phyloP scores from a whole-genome alignment of 2,113 vertebrate genomes.

The Pelobates fuscus region DNA sequence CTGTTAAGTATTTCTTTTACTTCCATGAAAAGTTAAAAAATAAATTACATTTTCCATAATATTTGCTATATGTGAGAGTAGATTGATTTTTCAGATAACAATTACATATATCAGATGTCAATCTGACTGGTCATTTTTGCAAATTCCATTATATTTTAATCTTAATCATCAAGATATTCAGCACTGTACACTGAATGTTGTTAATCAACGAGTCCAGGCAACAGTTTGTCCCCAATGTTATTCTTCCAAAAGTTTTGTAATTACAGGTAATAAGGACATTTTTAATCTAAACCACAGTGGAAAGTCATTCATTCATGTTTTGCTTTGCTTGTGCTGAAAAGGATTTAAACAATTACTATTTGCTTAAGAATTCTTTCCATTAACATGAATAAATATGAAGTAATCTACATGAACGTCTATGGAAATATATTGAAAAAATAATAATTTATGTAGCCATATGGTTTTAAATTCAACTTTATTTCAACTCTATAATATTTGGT shows the following conservation, averaged over 20 bases:
- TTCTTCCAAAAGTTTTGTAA: background rate
- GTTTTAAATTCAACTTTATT: no score
- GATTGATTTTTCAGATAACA: no score
- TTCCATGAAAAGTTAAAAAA: no score
- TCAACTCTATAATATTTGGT: no score
- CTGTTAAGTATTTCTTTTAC: no score
- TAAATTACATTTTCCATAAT: no score
- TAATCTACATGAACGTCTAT: background rate
- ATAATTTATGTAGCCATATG: no score
- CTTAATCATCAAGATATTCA: background rate
- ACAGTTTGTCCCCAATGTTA: background rate
- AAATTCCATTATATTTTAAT: background rate
- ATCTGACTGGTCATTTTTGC: background rate
- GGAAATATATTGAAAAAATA: no score
- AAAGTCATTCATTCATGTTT: background rate
- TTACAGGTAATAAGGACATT: conserved; percentile 1
- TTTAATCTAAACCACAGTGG: background rate
- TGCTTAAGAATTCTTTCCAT: background rate
- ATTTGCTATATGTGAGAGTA: no score
- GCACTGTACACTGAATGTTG: background rate
- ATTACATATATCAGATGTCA: background rate
- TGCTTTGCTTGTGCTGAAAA: background rate
- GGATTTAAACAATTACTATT: background rate
- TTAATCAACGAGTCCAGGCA: background rate
- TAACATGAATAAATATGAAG: background rate